phyloP scores from a whole-genome alignment of 2,797 vertebrate genomes.

The Rhynchotus rufescens region DNA sequence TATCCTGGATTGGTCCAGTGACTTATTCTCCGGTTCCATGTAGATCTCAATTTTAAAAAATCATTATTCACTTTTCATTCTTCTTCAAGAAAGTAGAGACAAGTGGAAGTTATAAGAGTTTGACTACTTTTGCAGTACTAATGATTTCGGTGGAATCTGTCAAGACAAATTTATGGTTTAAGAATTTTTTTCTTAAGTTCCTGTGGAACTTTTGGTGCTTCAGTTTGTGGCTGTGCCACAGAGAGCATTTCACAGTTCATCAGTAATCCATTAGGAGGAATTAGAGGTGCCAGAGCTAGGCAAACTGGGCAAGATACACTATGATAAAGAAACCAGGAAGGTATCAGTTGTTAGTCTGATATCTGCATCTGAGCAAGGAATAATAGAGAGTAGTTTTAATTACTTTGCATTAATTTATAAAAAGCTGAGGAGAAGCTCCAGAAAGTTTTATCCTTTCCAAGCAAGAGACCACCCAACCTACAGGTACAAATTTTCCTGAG shows the following conservation, averaged over 20 bases:
- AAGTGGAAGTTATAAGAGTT: background rate
- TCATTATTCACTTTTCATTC: background rate
- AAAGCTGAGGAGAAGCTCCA: background rate
- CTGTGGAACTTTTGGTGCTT: too few relatives aligned
- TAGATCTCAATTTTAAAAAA: background rate
- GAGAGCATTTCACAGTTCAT: background rate
- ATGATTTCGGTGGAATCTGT: background rate
- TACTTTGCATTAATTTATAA: background rate
- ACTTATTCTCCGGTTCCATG: background rate
- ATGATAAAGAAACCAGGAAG: background rate
- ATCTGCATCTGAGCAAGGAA: background rate
- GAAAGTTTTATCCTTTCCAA: background rate
- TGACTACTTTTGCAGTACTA: background rate
- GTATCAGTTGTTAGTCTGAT: background rate
- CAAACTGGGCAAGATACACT: background rate
- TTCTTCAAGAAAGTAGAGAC: background rate
- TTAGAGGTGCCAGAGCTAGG: background rate
- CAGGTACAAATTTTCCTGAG: background rate
- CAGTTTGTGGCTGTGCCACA: background rate
- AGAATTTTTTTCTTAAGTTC: too few relatives aligned
- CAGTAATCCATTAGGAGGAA: background rate
- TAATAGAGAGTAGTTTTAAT: background rate
- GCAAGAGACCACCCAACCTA: background rate
- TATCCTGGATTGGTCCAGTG: background rate
- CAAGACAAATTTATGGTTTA: background rate